Evolutionary conservation across 2,888 invertebrate species (phyloP), one percentile per base, ranked within the genome.

Genomic region (Coremacera marginata): DNA sequence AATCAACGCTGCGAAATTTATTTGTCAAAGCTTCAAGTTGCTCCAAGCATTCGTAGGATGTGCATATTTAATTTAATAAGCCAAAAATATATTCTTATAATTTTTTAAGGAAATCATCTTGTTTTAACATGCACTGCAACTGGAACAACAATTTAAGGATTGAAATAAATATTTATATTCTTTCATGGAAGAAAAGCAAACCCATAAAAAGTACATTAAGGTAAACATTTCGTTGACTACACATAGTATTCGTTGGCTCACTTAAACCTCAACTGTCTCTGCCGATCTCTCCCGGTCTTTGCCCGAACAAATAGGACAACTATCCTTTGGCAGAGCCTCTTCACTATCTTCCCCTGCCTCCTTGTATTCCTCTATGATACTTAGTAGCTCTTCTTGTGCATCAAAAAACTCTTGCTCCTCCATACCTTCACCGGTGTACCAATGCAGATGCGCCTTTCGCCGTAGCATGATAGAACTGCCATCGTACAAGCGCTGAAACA

Each of bases 401-500:
- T 95, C 95, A 0, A 93, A 93, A 88, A 96, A 95, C 88, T 96
- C 95, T 92, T 94, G 92, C 87, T 95, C 95, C 86, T 96, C 95
- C 95, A 95, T 95, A 31, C 95, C 95, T 88, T 95, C 95, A 14
- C 95, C 95, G 0, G 94, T 95, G 89, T 95, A 96, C 95, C 95
- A 95, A 89, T 96, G 95, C 31, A 96, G 90, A 91, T 95, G 95
- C 62, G 95, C 95, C 88, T 90, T 95, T 79, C 95, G 93, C 75
- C 94, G 90, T 89, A 95, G 94, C 96, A 96, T 96, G 77, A 94
- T 94, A 0, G 92, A 93, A 88, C 94, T 95, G 85, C 94, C 94
- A 83, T 95, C 94, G 0, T 93, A 92, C 80, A 95, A 92, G 9
- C 95, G 90, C 85, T 94, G 94, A 89, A 95, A 95, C 72, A 95